Evolutionary conservation across 2,797 vertebrate genomes (phyloP).

Genomic region (Platyrinchus mystaceus): DNA sequence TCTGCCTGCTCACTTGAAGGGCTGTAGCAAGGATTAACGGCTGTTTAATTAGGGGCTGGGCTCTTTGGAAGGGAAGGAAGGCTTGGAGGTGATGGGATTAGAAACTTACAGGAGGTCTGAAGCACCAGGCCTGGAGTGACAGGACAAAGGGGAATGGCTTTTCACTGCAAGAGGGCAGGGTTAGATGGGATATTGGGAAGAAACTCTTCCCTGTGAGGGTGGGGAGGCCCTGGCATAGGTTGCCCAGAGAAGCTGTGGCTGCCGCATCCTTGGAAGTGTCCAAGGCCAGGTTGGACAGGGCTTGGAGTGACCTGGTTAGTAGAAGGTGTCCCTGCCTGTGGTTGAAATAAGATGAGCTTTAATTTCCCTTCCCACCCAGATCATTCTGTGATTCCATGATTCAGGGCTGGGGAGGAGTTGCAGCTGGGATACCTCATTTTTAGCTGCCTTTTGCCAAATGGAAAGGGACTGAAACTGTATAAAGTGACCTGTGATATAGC

Average conservation of each 20-base stretch:
- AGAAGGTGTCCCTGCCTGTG: not conserved
- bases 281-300: fast-evolving
- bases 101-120: not conserved
- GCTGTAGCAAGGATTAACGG: fast-evolving
- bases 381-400: not conserved
- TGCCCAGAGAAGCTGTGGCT: no score
- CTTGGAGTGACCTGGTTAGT: fast-evolving
- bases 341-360: not conserved
- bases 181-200: not conserved
- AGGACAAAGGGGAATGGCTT: not conserved
- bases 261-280: not conserved
- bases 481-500: fast-evolving
- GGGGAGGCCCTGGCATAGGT: fast-evolving
- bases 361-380: not conserved
- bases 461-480: not conserved
- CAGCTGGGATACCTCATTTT: not conserved
- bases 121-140: not conserved
- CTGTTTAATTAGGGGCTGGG: not conserved
- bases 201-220: not conserved
- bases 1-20: not conserved
- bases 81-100: not conserved
- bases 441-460: not conserved
- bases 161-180: not conserved
- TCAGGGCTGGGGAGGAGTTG: not conserved
- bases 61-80: not conserved